Conservation (phyloP, 2,113 vertebrate genomes). For the Odobenus rosmarus region DNA sequence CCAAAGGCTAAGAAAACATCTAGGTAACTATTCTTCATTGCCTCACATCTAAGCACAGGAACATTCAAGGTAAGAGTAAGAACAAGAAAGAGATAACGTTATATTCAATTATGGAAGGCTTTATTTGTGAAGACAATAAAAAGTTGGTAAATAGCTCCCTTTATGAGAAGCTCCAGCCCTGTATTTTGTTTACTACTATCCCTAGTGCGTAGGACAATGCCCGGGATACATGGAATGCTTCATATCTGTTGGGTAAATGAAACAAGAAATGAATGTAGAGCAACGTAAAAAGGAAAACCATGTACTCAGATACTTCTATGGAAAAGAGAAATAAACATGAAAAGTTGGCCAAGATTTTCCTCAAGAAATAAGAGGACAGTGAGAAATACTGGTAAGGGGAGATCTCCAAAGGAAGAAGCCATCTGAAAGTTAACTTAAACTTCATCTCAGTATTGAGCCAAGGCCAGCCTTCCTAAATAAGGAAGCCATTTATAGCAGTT, state of each 20-base stretch:
- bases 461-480: background rate
- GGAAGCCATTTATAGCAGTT: background rate
- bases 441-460: background rate
- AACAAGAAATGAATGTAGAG: background rate
- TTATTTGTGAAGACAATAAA: background rate
- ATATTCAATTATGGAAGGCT: background rate
- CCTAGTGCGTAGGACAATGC: background rate
- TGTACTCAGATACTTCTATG: background rate
- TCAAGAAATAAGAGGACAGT: background rate
- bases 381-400: background rate
- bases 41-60: background rate
- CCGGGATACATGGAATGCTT: background rate
- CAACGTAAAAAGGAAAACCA: background rate
- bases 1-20: slow-evolving; percentile 56
- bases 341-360: background rate
- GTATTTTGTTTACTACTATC: background rate
- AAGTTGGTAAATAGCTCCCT: background rate
- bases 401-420: background rate
- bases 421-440: background rate
- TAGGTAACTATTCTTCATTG: background rate
- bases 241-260: background rate
- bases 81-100: background rate
- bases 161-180: background rate
- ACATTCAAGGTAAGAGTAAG: slow-evolving; percentile 29
- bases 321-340: background rate